Conservation (phyloP, 2,797 vertebrate species). For the Phrynocephalus guinanensis region DNA sequence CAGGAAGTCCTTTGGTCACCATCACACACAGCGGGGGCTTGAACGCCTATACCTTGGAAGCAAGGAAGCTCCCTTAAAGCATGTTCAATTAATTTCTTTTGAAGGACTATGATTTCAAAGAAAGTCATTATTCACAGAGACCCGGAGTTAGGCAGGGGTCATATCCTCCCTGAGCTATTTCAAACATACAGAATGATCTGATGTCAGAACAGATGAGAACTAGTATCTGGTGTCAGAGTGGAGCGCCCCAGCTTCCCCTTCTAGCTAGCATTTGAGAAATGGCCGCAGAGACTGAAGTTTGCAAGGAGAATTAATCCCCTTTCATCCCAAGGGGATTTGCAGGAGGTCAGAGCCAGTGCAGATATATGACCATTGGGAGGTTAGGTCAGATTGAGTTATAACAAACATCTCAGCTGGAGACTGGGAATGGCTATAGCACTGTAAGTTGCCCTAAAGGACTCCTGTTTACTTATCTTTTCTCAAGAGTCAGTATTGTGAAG, state of each 20-base stretch:
- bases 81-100: constrained; percentile 24
- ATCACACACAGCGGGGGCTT: not conserved
- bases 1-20: not conserved
- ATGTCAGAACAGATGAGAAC: constrained; percentile 37
- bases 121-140: constrained; percentile 27
- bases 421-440: not conserved
- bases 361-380: constrained; percentile 34
- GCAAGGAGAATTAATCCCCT: constrained; percentile 29
- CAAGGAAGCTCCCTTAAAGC: not conserved
- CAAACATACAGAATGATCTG: constrained; percentile 33
- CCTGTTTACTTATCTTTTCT: not conserved
- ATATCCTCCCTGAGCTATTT: constrained; percentile 18
- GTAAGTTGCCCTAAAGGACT: not conserved
- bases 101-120: constrained; percentile 29
- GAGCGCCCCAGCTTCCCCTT: not conserved
- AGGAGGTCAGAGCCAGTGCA: constrained; percentile 37
- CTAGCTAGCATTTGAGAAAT: not conserved
- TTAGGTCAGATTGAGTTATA: constrained; percentile 20
- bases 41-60: not conserved
- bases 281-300: constrained; percentile 10
- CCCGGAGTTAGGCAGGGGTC: constrained; percentile 9
- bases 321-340: constrained; percentile 37
- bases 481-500: not conserved
- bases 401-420: constrained; percentile 8
- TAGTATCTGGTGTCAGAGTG: constrained; percentile 28